A percentile compares a stretch with the other conserved stretches of the same genome.
Evolutionary conservation across 2,797 vertebrate genomes (phyloP).

Genomic region (Hyperoplus immaculatus): DNA sequence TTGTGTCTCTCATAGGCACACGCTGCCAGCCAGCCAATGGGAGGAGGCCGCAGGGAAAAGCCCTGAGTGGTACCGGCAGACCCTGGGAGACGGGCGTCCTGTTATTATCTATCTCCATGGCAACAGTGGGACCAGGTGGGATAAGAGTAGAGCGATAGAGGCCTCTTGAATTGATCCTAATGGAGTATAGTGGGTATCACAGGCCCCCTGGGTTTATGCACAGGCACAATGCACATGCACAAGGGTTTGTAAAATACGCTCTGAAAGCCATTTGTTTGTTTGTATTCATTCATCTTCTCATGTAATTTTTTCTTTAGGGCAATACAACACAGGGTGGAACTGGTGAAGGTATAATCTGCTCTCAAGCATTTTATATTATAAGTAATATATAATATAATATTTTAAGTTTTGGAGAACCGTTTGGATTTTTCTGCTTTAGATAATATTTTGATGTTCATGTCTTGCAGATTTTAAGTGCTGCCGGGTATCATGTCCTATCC

Average conservation of each 20-base stretch:
- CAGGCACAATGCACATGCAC: constrained; percentile 23
- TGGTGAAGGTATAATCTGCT: constrained; percentile 85
- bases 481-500: constrained; percentile 89
- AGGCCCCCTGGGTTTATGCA: constrained; percentile 20
- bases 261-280: constrained; percentile 45
- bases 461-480: constrained; percentile 86
- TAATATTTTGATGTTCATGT: constrained; percentile 1
- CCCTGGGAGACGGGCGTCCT: constrained; percentile 84
- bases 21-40: constrained; percentile 84
- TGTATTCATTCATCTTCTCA: constrained; percentile 30
- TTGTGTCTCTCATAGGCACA: constrained; percentile 83
- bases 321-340: constrained; percentile 81
- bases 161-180: constrained; percentile 67
- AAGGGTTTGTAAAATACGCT: constrained; percentile 22
- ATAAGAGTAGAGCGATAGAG: constrained; percentile 47
- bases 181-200: constrained; percentile 65
- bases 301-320: constrained; percentile 83
- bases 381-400: too few species aligned
- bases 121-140: constrained; percentile 87
- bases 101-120: constrained; percentile 90
- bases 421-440: neutral
- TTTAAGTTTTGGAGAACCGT: neutral
- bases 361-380: neutral
- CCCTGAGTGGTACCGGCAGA: constrained; percentile 80
- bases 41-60: constrained; percentile 80